Percentiles rank a stretch among this genome's conserved stretches.
phyloP scores from a whole-genome alignment of 92 coral and sea anemone species.

The Palythoa grandis region DNA sequence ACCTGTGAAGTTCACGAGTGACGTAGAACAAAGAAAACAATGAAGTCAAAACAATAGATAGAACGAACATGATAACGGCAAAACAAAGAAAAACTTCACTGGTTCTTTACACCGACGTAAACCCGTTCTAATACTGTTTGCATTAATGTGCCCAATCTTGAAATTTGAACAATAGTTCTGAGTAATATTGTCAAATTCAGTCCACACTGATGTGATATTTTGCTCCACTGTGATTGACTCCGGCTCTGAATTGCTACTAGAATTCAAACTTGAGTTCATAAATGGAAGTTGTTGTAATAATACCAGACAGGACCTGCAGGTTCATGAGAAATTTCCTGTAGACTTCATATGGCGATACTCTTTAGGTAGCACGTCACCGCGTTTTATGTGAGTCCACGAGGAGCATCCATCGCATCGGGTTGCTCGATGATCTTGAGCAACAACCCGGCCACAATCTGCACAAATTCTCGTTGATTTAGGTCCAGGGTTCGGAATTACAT shows the following conservation, averaged over 20 bases:
- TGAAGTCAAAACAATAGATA: too few relatives aligned
- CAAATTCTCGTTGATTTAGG: constrained; percentile 46
- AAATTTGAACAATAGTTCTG: neutral
- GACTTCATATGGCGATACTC: constrained; percentile 39
- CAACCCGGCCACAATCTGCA: constrained; percentile 44
- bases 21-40: too few relatives aligned
- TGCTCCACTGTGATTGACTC: constrained; percentile 32
- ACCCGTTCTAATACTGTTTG: too few relatives aligned
- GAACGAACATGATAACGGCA: too few relatives aligned
- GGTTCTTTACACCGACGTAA: too few relatives aligned
- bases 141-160: too few relatives aligned
- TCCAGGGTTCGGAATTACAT: constrained; percentile 47
- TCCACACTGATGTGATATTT: constrained; percentile 33
- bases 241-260: constrained; percentile 22
- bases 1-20: too few relatives aligned
- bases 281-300: constrained; percentile 47
- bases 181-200: constrained; percentile 34
- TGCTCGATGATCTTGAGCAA: constrained; percentile 49
- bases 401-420: constrained; percentile 40
- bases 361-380: constrained; percentile 44
- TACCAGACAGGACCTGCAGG: constrained; percentile 46
- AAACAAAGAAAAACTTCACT: too few relatives aligned
- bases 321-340: constrained; percentile 38
- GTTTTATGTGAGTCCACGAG: constrained; percentile 35
- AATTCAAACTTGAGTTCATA: constrained; percentile 40